A percentile compares a stretch with the other conserved stretches of the same genome.
Conservation (phyloP, 1,140 invertebrate genomes). For the Drosophila bipectinata region DNA sequence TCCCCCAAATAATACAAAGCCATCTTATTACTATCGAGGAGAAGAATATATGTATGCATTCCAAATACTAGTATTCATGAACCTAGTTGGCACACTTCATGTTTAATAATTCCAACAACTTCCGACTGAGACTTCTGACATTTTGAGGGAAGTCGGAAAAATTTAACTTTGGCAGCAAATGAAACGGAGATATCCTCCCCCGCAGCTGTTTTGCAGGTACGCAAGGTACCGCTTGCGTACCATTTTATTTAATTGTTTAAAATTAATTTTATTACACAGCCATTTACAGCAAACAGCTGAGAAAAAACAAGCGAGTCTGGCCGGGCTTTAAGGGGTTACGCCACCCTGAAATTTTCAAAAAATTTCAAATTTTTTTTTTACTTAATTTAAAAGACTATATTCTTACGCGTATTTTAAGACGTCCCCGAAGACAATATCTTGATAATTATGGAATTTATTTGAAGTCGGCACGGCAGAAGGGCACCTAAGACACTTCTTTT, state of each 20-base stretch:
- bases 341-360: too few relatives aligned
- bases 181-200: conserved; percentile 32
- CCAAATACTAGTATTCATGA: too few relatives aligned
- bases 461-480: too few relatives aligned
- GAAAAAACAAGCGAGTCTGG: not conserved
- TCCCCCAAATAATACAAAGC: conserved; percentile 9
- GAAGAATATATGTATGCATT: not conserved
- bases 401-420: too few relatives aligned
- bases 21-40: not conserved
- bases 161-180: conserved; percentile 35
- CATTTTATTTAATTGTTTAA: too few relatives aligned
- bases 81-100: conserved; percentile 1
- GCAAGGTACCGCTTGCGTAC: too few relatives aligned
- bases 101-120: conserved; percentile 77
- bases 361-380: too few relatives aligned
- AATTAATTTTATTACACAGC: conserved; percentile 81
- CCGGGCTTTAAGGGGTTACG: too few relatives aligned
- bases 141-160: conserved; percentile 3
- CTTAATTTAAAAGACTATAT: too few relatives aligned
- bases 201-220: conserved; percentile 33
- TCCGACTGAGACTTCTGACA: conserved; percentile 72
- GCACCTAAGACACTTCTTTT: too few relatives aligned
- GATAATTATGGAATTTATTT: too few relatives aligned
- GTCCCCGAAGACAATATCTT: too few relatives aligned
- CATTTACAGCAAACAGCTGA: conserved; percentile 48